phyloP scores from a whole-genome alignment of 1,140 invertebrate genomes.

The Choristoneura fumiferana region DNA sequence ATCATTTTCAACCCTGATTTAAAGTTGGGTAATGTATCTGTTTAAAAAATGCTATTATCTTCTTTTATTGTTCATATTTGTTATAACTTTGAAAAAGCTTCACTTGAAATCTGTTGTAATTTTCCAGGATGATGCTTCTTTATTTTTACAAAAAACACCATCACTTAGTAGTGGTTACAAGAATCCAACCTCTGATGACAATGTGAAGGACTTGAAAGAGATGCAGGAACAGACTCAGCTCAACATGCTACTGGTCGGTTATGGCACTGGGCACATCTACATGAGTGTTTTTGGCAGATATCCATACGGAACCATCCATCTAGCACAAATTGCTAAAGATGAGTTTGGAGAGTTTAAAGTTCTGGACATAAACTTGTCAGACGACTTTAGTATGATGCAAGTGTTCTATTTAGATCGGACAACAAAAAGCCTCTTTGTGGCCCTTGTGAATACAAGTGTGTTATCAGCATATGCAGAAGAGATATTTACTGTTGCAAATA shows the following conservation, averaged over 20 bases:
- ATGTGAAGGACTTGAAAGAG: conserved; percentile 82
- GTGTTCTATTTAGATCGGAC: conserved; percentile 78
- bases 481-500: conserved; percentile 84
- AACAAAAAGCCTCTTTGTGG: conserved; percentile 76
- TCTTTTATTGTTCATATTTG: no score
- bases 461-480: conserved; percentile 83
- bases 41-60: no score
- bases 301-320: conserved; percentile 84
- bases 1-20: no score
- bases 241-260: conserved; percentile 89
- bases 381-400: conserved; percentile 80
- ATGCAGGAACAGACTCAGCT: conserved; percentile 84
- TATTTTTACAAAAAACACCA: conserved; percentile 77
- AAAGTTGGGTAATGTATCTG: no score
- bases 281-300: conserved; percentile 92
- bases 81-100: no score
- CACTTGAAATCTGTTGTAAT: no score
- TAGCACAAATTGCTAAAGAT: conserved; percentile 78
- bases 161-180: conserved; percentile 57
- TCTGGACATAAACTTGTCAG: conserved; percentile 80
- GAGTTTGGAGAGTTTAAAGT: conserved; percentile 79
- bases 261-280: conserved; percentile 84
- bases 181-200: conserved; percentile 73
- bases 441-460: conserved; percentile 83
- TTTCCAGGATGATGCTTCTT: conserved; percentile 77